Evolutionary conservation across 2,888 invertebrate genomes (phyloP).

Genomic region (Philonicus albiceps): DNA sequence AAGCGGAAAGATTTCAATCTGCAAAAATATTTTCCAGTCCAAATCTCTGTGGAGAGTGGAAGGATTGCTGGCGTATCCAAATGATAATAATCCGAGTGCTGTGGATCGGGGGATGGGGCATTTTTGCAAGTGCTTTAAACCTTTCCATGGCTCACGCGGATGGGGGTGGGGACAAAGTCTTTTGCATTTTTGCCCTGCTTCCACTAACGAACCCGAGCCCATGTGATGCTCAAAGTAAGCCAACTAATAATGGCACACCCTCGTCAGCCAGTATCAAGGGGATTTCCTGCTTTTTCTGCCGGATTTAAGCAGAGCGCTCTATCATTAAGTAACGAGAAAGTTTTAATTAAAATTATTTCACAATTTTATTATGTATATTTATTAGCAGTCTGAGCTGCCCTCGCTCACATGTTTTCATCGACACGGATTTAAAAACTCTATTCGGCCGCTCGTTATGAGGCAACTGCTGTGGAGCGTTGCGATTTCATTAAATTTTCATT

Average conservation of each 20-base stretch:
- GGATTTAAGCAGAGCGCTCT: constrained; percentile 8
- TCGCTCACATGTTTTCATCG: not conserved
- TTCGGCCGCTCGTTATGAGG: not conserved
- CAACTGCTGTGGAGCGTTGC: not conserved
- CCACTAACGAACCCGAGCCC: not conserved
- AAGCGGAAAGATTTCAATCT: constrained; percentile 34
- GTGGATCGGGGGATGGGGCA: not conserved
- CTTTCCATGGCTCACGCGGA: not conserved
- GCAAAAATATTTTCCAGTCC: constrained; percentile 39
- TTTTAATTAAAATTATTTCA: constrained; percentile 34
- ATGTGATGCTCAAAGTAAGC: constrained; percentile 6
- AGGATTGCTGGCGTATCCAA: constrained; percentile 13
- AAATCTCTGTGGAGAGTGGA: constrained; percentile 25
- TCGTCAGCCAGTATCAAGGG: not conserved
- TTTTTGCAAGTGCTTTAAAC: constrained; percentile 11
- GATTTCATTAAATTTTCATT: not conserved
- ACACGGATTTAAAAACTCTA: not conserved
- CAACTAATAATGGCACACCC: constrained; percentile 19
- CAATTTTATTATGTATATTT: constrained; percentile 23
- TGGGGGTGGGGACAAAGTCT: not conserved
- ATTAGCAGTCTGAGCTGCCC: not conserved
- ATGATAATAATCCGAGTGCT: constrained; percentile 32
- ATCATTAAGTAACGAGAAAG: constrained; percentile 29
- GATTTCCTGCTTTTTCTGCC: constrained; percentile 22
- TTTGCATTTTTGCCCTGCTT: not conserved